phyloP scores from a whole-genome alignment of 2,797 vertebrate genomes.

The Dryobates pubescens region DNA sequence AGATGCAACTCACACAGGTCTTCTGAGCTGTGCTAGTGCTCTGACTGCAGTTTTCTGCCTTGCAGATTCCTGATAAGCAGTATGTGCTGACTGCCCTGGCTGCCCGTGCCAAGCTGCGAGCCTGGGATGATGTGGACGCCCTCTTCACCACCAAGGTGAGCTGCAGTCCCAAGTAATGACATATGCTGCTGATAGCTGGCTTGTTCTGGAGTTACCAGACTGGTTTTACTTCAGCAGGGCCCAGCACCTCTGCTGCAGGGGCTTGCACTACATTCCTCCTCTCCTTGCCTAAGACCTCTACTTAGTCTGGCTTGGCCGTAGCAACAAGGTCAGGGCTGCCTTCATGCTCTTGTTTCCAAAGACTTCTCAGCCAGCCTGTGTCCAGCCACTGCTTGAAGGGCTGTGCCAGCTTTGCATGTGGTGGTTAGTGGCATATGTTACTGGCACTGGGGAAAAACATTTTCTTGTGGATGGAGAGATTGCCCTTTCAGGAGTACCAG shows the following conservation, averaged over 20 bases:
- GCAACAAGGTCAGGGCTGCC: not conserved
- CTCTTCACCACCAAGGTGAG: constrained; percentile 89
- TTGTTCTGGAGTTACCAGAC: not conserved
- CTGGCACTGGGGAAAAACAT: not conserved
- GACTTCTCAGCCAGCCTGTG: not conserved
- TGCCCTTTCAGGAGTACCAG: too few relatives aligned
- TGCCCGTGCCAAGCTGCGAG: constrained; percentile 90
- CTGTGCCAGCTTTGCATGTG: not conserved
- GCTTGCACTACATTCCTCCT: not conserved
- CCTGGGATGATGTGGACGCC: constrained; percentile 93
- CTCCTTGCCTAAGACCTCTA: not conserved
- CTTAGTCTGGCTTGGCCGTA: not conserved
- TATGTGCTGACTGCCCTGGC: constrained; percentile 90
- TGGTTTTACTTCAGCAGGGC: not conserved
- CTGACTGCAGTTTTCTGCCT: constrained; percentile 36
- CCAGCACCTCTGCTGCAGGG: not conserved
- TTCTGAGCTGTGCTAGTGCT: not conserved
- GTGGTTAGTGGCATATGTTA: fast-evolving
- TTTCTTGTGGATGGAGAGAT: not conserved
- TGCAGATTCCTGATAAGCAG: constrained; percentile 94
- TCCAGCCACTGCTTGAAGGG: not conserved
- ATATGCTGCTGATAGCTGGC: not conserved
- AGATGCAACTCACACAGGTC: not conserved
- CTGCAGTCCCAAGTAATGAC: not conserved
- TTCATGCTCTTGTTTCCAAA: not conserved